phyloP scores from a whole-genome alignment of 1,140 invertebrate species.

The Bombus pyrosoma region DNA sequence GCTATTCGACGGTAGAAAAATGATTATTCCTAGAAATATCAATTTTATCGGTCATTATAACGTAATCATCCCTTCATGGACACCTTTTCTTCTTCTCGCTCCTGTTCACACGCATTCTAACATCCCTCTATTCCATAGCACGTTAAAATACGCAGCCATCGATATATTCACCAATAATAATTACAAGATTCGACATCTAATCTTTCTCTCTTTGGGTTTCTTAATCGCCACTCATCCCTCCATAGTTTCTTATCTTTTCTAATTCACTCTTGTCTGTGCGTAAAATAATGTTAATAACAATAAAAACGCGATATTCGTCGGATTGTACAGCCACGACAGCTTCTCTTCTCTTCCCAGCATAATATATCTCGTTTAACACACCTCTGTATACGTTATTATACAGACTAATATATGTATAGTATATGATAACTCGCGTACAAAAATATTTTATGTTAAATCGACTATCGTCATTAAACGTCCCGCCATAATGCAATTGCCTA shows the following conservation, averaged over 20 bases:
- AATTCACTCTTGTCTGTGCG: background rate
- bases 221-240: background rate
- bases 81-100: background rate
- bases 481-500: constrained; percentile 59
- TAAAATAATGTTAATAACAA: constrained; percentile 13
- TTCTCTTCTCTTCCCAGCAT: background rate
- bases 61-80: background rate
- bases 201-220: constrained; percentile 25
- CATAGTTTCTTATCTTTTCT: background rate
- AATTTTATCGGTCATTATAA: background rate
- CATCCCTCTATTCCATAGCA: no score
- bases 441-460: constrained; percentile 66
- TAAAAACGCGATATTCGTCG: background rate
- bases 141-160: background rate
- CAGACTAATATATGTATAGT: constrained; percentile 32
- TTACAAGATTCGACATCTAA: background rate
- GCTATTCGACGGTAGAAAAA: background rate
- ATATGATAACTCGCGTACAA: constrained; percentile 61
- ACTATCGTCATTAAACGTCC: constrained; percentile 50
- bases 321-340: background rate
- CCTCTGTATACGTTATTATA: constrained; percentile 19
- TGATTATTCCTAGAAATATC: background rate
- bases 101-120: background rate
- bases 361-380: background rate
- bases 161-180: background rate